Percentiles rank a stretch among this genome's conserved stretches.
Evolutionary conservation across 2,888 invertebrate genomes (phyloP).

Genomic region (Pterobdella sp.): DNA sequence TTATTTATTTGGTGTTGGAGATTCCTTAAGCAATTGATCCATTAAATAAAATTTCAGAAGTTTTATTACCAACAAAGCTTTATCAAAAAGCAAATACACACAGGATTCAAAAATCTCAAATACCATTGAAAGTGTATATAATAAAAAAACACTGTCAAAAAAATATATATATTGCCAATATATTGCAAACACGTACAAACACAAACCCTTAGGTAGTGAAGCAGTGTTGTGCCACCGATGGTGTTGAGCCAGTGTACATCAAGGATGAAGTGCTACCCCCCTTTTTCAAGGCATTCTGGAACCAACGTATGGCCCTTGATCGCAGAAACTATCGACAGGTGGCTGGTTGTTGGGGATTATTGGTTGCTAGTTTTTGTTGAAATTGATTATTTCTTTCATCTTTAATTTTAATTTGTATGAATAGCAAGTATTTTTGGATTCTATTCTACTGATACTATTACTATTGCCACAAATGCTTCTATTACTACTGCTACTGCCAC

Average conservation of each 20-base stretch:
- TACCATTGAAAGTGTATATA: not conserved
- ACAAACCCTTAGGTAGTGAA: constrained; percentile 71
- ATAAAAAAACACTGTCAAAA: not conserved
- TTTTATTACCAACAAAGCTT: no score
- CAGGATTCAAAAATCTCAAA: not conserved
- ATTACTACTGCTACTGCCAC: no score
- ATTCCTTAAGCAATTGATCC: no score
- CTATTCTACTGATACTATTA: not conserved
- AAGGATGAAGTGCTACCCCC: constrained; percentile 97
- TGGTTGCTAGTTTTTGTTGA: not conserved
- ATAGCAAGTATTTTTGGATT: not conserved
- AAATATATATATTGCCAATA: not conserved
- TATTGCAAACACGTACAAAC: not conserved
- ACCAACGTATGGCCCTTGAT: constrained; percentile 97
- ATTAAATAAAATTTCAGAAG: no score
- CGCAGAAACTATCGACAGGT: constrained; percentile 88
- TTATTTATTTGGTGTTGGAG: no score
- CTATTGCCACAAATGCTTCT: not conserved
- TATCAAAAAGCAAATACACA: no score
- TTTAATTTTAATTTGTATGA: not conserved
- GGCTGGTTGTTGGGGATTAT: not conserved
- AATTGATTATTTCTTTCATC: not conserved
- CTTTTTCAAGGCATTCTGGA: constrained; percentile 99
- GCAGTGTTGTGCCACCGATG: constrained; percentile 98
- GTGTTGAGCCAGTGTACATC: constrained; percentile 97